phyloP scores from a whole-genome alignment of 2,888 invertebrate genomes.

The Candidula unifasciata region DNA sequence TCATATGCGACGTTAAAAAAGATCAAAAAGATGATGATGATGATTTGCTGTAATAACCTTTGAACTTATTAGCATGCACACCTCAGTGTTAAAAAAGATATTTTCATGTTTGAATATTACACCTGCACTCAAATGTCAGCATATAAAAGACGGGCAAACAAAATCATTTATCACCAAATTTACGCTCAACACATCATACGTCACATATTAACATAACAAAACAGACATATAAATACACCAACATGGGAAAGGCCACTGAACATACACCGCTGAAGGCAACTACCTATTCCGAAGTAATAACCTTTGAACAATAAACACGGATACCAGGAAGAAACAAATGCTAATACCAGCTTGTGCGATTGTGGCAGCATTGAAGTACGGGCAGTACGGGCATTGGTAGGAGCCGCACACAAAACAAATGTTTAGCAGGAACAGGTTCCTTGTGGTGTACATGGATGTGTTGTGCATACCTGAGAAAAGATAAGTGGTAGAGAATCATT shows the following conservation, averaged over 20 bases:
- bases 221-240: background rate
- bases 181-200: background rate
- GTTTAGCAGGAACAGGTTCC: constrained; percentile 75
- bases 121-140: too few species aligned
- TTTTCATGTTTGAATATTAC: too few species aligned
- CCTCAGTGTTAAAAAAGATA: too few species aligned
- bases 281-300: constrained; percentile 46
- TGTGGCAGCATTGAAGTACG: constrained; percentile 75
- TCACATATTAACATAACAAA: too few species aligned
- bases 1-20: too few species aligned
- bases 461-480: constrained; percentile 73
- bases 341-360: constrained; percentile 60
- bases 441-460: constrained; percentile 73
- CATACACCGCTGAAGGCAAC: background rate
- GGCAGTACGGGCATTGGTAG: constrained; percentile 79
- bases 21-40: too few species aligned
- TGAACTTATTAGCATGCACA: too few species aligned
- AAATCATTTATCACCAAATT: background rate
- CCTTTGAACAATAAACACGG: constrained; percentile 48
- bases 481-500: background rate
- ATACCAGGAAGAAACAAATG: constrained; percentile 33
- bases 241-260: background rate
- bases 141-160: too few species aligned
- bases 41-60: too few species aligned
- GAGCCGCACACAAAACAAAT: constrained; percentile 78